phyloP scores from a whole-genome alignment of 2,888 invertebrate species.

The Plusia festucae region DNA sequence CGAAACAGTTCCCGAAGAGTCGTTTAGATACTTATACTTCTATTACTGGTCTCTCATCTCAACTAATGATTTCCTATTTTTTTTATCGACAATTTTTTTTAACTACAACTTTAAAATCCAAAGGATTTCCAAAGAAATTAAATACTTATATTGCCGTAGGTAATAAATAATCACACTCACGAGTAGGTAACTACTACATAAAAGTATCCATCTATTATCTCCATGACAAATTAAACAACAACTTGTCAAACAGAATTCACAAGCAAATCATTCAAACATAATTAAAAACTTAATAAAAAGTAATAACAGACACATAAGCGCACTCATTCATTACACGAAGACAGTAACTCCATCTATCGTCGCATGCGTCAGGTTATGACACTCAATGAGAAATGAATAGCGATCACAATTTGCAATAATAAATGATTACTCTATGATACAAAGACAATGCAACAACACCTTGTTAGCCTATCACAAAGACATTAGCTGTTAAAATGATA shows the following conservation, averaged over 20 bases:
- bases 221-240: background rate
- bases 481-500: slow-evolving; percentile 47
- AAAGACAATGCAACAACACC: slow-evolving; percentile 46
- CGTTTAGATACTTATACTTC: background rate
- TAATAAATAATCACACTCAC: too few relatives aligned
- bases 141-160: too few relatives aligned
- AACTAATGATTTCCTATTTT: background rate
- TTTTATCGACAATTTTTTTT: too few relatives aligned
- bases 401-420: slow-evolving; percentile 18
- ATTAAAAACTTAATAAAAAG: background rate
- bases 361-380: slow-evolving; percentile 22
- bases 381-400: slow-evolving; percentile 33
- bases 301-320: background rate
- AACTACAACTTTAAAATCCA: too few relatives aligned
- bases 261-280: background rate
- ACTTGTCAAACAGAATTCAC: background rate
- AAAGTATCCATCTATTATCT: background rate
- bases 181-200: background rate
- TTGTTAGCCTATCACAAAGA: slow-evolving; percentile 34
- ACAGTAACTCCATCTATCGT: slow-evolving; percentile 33
- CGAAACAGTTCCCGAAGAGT: background rate
- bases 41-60: background rate
- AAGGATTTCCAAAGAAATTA: too few relatives aligned
- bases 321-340: slow-evolving; percentile 25
- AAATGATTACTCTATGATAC: slow-evolving; percentile 21